A percentile compares a stretch with the other conserved stretches of the same genome.
Conservation (phyloP, 2,797 vertebrate species). For the Enteromius afrohamiltoni region DNA sequence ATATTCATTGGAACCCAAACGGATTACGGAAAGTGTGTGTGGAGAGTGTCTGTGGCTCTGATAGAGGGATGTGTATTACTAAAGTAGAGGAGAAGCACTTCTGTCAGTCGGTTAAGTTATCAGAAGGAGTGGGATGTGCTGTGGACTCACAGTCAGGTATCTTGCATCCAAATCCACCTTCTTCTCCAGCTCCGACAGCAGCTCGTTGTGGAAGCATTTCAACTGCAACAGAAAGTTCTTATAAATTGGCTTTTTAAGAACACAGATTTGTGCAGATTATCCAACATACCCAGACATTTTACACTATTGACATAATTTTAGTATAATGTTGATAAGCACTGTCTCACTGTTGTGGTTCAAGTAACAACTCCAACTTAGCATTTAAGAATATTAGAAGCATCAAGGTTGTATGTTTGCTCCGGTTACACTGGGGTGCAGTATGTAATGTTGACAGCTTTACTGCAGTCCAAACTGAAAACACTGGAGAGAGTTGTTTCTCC, state of each 20-base stretch:
- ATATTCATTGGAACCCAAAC: neutral
- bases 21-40: neutral
- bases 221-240: constrained; percentile 75
- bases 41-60: neutral
- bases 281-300: neutral
- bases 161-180: constrained; percentile 96
- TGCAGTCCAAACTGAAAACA: neutral
- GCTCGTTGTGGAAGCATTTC: constrained; percentile 97
- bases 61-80: constrained; percentile 3
- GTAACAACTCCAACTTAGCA: neutral
- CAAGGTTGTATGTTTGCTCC: neutral
- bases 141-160: constrained; percentile 90
- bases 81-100: constrained; percentile 20
- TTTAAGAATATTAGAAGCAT: neutral
- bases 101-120: constrained; percentile 18
- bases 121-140: constrained; percentile 11
- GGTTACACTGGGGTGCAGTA: neutral
- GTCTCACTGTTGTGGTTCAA: too few relatives aligned
- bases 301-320: neutral
- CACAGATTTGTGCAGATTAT: constrained; percentile 4
- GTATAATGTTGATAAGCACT: neutral
- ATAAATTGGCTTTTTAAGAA: neutral
- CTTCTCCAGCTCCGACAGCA: constrained; percentile 96
- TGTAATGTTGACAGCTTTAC: neutral
- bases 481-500: neutral